These are phyloP conservation scores for Drosophila gaucha DNA, from an alignment of 2,888 invertebrate species.

Conservation along the genomic window DNA sequence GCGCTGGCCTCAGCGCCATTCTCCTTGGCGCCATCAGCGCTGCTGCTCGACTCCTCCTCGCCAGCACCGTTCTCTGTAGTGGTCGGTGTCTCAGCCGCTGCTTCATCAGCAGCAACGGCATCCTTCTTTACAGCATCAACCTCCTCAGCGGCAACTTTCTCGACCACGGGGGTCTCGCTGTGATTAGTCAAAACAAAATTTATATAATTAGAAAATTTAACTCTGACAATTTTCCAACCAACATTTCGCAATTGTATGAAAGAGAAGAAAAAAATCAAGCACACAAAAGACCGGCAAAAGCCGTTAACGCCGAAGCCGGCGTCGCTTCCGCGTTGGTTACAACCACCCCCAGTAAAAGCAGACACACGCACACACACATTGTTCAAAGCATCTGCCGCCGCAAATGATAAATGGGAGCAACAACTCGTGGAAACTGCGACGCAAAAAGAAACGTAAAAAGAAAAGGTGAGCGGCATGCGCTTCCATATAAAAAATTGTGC, in stretches of 20 bases:
- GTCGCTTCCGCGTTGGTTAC: slow-evolving; percentile 42
- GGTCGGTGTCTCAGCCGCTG: slow-evolving; percentile 69
- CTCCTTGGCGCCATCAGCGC: slow-evolving; percentile 71
- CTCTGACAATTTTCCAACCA: not conserved
- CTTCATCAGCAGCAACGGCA: slow-evolving; percentile 60
- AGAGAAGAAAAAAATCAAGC: slow-evolving; percentile 3
- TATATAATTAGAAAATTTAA: not conserved
- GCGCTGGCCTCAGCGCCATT: slow-evolving; percentile 72
- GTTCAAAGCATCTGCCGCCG: slow-evolving; percentile 63
- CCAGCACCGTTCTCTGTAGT: slow-evolving; percentile 81
- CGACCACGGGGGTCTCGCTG: slow-evolving; percentile 84
- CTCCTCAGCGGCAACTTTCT: slow-evolving; percentile 83
- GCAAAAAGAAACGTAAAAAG: slow-evolving; percentile 62
- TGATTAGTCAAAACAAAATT: not conserved
- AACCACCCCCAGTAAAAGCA: slow-evolving; percentile 47
- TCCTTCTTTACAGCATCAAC: slow-evolving; percentile 82
- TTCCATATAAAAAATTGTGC: slow-evolving; percentile 38
- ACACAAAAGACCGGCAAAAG: slow-evolving; percentile 22
- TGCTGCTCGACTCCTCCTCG: slow-evolving; percentile 70
- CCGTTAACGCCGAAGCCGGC: slow-evolving; percentile 39
- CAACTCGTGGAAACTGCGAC: slow-evolving; percentile 72
- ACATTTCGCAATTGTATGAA: not conserved
- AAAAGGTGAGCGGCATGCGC: slow-evolving; percentile 71
- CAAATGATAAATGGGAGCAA: slow-evolving; percentile 75
- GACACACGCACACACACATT: slow-evolving; percentile 12